Evolutionary conservation across 2,888 invertebrate species (phyloP), one percentile per base, ranked within the genome.

Genomic region (Coleophora flavipennella): DNA sequence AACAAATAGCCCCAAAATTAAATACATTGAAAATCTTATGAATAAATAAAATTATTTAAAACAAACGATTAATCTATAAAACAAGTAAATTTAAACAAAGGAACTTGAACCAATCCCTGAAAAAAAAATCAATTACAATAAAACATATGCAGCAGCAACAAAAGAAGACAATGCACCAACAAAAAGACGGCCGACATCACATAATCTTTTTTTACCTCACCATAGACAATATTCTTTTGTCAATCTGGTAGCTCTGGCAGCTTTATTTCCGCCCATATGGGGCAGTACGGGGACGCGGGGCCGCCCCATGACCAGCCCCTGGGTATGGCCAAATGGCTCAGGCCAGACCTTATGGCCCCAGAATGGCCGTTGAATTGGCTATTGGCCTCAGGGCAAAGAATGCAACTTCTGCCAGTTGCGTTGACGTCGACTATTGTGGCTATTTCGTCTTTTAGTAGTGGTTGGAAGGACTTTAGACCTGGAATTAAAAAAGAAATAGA

Each of bases 301-400:
- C 94, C 94, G 9, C 93, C 93, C 93, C 92, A 93, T 12, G 87
- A 88, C 93, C 93, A 94, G 3, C 92, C 92, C n/a, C 90, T 86
- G 0, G 94, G 94, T 48, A 94, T 94, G 35, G 92, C 92, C 38
- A 93, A 74, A 58, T 92, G 93, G 42, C 89, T 89, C 32, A 94
- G 74, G 0, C 93, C 93, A 11, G 90, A 87, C 37, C 88, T 84
- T 31, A 94, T 85, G n/a, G 90, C 86, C 6, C 90, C 90, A 33
- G 86, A 77, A 40, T 80, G 63, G 0, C 89, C 88, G 44, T 89
- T 89, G 50, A 80, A 79, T 31, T 48, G 49, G 35, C 68, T 68
- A 11, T 54, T 57, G 13, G 68, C 73, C 3, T 69, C 72, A 0
- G 76, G 64, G 42, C 69, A 67, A 1, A 84, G 45, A 10, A 84